Conservation (phyloP, 2,797 vertebrate species). For the Balearica regulorum region DNA sequence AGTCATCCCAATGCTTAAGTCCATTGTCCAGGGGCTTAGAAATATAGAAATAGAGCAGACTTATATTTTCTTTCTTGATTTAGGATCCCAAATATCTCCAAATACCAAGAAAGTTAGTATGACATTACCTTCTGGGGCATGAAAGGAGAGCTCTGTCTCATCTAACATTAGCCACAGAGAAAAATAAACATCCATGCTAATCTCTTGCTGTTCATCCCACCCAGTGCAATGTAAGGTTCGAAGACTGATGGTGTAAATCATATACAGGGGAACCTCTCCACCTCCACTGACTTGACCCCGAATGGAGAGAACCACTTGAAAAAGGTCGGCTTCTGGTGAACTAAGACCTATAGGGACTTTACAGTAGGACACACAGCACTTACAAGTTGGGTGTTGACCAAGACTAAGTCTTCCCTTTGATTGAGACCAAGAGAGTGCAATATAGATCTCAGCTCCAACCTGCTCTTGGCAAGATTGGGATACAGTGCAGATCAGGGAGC, state of each 20-base stretch:
- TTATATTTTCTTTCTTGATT: background rate
- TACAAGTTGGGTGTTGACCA: fast-evolving
- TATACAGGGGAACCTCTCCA: background rate
- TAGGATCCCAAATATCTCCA: background rate
- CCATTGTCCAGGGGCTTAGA: background rate
- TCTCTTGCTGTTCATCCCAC: background rate
- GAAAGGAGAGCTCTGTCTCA: background rate
- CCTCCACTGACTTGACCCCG: background rate
- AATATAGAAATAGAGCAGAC: background rate
- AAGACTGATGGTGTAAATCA: background rate
- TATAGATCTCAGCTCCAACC: background rate
- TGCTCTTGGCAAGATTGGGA: background rate
- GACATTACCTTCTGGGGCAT: background rate
- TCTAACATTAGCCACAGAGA: background rate
- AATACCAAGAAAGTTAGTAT: background rate
- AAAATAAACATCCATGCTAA: background rate
- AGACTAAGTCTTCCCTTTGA: background rate
- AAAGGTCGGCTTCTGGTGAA: background rate
- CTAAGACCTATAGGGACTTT: background rate
- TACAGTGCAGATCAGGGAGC: background rate
- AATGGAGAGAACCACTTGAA: background rate
- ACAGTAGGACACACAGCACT: background rate
- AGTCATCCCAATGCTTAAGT: background rate
- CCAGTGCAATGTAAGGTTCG: background rate
- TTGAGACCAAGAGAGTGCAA: background rate